Conservation (phyloP, 2,888 invertebrate species). For the Cosmorhoe ocellata region DNA sequence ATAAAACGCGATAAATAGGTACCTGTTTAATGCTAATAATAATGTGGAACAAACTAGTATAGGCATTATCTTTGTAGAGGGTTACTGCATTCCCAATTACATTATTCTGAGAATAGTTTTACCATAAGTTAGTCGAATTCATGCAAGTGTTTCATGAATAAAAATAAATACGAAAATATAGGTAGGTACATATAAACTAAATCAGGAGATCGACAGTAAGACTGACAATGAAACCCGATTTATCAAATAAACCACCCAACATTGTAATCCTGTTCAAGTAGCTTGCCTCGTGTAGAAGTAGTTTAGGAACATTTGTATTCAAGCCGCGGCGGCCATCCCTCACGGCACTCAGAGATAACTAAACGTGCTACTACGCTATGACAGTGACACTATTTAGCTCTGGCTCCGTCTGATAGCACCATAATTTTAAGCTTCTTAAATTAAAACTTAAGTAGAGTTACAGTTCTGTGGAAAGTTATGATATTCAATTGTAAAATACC, state of each 20-base stretch:
- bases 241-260: neutral
- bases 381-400: constrained; percentile 21
- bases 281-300: constrained; percentile 1
- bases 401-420: constrained; percentile 18
- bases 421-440: constrained; percentile 11
- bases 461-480: neutral
- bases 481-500: constrained; percentile 1
- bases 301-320: constrained; percentile 13
- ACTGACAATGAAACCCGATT: no score
- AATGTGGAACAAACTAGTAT: no score
- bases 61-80: no score
- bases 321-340: constrained; percentile 21
- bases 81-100: no score
- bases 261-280: neutral
- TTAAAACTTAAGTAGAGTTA: constrained; percentile 5
- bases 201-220: no score
- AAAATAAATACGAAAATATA: no score
- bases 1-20: no score
- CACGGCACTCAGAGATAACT: constrained; percentile 25
- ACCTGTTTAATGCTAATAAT: no score
- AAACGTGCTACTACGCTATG: constrained; percentile 11
- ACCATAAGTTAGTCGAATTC: no score
- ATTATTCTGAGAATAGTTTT: no score
- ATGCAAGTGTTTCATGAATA: no score
- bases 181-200: no score